These are phyloP conservation scores for Drosophila equinoxialis DNA, from an alignment of 1,140 invertebrate species.

Conservation along the genomic window DNA sequence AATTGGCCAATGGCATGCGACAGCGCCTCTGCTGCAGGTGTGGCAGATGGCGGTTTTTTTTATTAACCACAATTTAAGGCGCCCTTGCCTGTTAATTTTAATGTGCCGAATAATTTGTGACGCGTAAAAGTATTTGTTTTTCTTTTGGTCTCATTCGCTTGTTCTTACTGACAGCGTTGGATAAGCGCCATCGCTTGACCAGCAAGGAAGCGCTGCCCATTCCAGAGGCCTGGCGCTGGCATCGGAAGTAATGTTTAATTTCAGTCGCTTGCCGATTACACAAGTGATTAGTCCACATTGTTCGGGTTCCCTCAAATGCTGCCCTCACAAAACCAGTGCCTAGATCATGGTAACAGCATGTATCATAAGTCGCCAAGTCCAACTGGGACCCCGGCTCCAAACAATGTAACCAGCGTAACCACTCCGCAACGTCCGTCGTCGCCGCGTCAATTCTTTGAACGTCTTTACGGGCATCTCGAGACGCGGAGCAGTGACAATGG, in stretches of 20 bases:
- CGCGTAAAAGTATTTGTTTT: constrained; percentile 35
- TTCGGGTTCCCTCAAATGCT: constrained; percentile 34
- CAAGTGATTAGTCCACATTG: constrained; percentile 60
- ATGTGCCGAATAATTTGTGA: constrained; percentile 50
- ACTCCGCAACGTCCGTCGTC: constrained; percentile 83
- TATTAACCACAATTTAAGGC: constrained; percentile 59
- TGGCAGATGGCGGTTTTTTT: constrained; percentile 31
- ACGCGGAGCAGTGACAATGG: constrained; percentile 62
- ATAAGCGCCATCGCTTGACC: constrained; percentile 59
- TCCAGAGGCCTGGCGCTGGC: not conserved
- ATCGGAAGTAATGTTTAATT: constrained; percentile 55
- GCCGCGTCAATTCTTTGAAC: constrained; percentile 84
- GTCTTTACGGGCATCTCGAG: constrained; percentile 84
- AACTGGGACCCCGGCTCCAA: constrained; percentile 17
- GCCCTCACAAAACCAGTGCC: constrained; percentile 38
- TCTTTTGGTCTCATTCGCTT: constrained; percentile 16
- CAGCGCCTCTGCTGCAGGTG: constrained; percentile 35
- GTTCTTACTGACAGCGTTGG: constrained; percentile 27
- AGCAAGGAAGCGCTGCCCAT: constrained; percentile 29
- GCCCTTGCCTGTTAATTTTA: constrained; percentile 47
- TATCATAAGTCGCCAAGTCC: constrained; percentile 17
- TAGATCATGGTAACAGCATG: constrained; percentile 21
- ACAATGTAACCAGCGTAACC: constrained; percentile 7
- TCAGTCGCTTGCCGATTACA: constrained; percentile 65
- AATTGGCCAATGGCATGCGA: constrained; percentile 40